phyloP scores from a whole-genome alignment of 2,113 vertebrate genomes.

The Perognathus longimembris region DNA sequence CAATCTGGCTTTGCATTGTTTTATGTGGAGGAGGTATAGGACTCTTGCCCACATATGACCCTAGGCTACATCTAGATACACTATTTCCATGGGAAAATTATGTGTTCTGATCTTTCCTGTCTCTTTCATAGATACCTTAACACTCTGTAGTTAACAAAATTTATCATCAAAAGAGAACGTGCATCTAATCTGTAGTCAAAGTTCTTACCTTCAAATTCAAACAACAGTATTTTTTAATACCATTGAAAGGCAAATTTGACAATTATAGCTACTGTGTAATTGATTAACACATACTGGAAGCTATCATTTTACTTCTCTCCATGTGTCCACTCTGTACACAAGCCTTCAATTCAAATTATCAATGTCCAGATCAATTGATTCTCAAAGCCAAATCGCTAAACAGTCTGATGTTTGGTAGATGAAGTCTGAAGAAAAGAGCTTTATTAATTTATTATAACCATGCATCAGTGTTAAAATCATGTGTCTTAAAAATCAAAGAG shows the following conservation, averaged over 20 bases:
- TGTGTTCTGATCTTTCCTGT: background rate
- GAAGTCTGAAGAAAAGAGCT: background rate
- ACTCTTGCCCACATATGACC: background rate
- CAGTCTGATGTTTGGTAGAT: background rate
- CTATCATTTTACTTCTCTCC: background rate
- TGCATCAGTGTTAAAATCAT: background rate
- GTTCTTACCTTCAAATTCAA: constrained; percentile 19
- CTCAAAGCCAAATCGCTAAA: background rate
- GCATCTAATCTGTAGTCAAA: background rate
- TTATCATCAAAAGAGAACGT: background rate
- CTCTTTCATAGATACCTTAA: background rate
- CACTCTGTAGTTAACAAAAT: background rate
- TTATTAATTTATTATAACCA: background rate
- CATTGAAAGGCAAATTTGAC: background rate
- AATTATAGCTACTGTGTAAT: background rate
- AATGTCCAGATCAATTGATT: background rate
- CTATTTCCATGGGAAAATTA: background rate
- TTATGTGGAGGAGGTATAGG: background rate
- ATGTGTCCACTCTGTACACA: background rate
- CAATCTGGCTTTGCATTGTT: background rate
- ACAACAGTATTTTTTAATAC: background rate
- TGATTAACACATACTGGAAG: constrained; percentile 33
- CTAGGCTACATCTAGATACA: background rate
- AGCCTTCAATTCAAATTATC: background rate
- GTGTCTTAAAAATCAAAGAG: background rate